Evolutionary conservation across 2,113 vertebrate genomes (phyloP).

Genomic region (Aramus guarauna): DNA sequence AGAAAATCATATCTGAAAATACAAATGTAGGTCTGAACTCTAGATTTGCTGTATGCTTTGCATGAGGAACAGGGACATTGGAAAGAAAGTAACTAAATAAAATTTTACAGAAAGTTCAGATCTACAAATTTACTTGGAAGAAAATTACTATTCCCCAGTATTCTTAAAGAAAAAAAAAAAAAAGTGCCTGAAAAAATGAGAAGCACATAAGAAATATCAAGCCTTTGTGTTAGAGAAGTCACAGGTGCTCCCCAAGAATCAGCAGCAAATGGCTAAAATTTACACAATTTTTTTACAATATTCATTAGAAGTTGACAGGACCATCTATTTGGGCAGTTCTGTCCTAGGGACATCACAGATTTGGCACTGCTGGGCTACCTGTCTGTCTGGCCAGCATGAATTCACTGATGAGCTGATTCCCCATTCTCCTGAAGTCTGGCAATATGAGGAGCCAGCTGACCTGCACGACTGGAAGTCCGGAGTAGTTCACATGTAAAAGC

Average conservation of each 20-base stretch:
- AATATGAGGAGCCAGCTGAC: neutral
- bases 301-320: neutral
- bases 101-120: neutral
- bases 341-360: neutral
- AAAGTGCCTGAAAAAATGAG: neutral
- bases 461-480: accelerated
- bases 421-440: neutral
- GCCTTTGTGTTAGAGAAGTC: neutral
- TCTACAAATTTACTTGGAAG: neutral
- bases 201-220: neutral
- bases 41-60: neutral
- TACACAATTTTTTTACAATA: neutral
- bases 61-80: neutral
- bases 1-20: neutral
- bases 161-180: neutral
- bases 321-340: neutral
- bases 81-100: neutral
- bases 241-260: neutral
- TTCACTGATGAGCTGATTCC: neutral
- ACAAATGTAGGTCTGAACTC: neutral
- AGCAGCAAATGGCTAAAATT: neutral
- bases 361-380: neutral
- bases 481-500: neutral
- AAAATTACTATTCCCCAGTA: neutral
- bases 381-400: neutral